Conservation (phyloP, 2,888 invertebrate genomes). For the Caenorhabditis sp. region DNA sequence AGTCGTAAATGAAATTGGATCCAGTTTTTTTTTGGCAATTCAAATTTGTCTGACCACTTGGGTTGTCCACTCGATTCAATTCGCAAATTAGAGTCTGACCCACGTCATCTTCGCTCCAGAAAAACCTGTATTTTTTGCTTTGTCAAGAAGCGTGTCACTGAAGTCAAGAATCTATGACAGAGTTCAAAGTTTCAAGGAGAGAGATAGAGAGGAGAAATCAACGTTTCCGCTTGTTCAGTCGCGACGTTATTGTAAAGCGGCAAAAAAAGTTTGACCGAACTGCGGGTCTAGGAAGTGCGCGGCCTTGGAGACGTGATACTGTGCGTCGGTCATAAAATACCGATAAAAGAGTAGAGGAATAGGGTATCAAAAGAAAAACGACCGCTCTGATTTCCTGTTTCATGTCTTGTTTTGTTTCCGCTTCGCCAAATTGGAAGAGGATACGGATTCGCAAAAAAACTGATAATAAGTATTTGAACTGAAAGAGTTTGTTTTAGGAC, state of each 20-base stretch:
- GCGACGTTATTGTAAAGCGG: not conserved
- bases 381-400: conserved; percentile 31
- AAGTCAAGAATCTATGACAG: no score
- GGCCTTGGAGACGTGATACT: conserved; percentile 37
- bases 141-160: no score
- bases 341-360: conserved; percentile 48
- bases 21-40: conserved; percentile 14
- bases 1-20: not conserved
- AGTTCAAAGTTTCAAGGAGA: conserved; percentile 39
- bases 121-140: no score
- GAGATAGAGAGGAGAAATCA: conserved; percentile 11
- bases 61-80: not conserved
- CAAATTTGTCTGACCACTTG: conserved; percentile 4
- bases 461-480: not conserved
- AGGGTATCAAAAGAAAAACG: conserved; percentile 32
- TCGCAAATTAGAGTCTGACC: not conserved
- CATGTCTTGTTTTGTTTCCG: conserved; percentile 25
- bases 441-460: conserved; percentile 10
- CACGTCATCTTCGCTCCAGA: conserved; percentile 32
- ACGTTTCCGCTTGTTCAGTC: not conserved
- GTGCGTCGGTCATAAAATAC: conserved; percentile 26
- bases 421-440: conserved; percentile 31
- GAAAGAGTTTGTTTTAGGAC: conserved; percentile 53
- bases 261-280: conserved; percentile 20
- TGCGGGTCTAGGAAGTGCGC: conserved; percentile 45